Evolutionary conservation across 2,797 vertebrate genomes (phyloP).

Genomic region (Periparus ater): DNA sequence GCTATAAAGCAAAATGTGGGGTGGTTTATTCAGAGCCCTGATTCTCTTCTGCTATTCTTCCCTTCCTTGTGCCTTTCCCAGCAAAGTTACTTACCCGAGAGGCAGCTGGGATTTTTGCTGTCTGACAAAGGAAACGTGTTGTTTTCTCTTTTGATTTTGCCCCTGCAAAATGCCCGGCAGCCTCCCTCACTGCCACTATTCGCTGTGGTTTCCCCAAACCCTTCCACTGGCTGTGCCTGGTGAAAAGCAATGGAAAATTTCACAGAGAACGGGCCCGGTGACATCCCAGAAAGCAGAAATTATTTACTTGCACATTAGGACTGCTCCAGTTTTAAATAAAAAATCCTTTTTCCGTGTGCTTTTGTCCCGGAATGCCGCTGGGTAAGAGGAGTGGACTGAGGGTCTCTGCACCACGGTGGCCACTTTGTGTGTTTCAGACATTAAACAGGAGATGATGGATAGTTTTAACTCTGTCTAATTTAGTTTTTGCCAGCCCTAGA

Average conservation of each 20-base stretch:
- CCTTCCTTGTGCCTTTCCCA: neutral
- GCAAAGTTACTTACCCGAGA: neutral
- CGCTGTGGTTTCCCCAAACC: neutral
- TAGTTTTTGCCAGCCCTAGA: slow-evolving; percentile 39
- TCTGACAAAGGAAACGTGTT: neutral
- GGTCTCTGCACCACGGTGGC: neutral
- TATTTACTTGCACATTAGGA: slow-evolving; percentile 2
- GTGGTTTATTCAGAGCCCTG: neutral
- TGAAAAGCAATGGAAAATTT: slow-evolving; percentile 27
- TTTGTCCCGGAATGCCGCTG: slow-evolving; percentile 12
- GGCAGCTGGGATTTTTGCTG: neutral
- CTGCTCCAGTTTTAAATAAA: neutral
- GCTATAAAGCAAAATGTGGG: neutral
- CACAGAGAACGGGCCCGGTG: neutral
- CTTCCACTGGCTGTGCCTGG: neutral
- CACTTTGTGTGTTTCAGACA: slow-evolving; percentile 29
- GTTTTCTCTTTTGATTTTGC: neutral
- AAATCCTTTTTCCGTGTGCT: neutral
- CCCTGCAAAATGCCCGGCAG: neutral
- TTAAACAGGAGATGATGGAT: slow-evolving; percentile 13
- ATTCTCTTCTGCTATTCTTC: neutral
- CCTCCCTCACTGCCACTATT: neutral
- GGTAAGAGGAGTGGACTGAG: neutral
- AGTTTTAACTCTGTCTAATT: slow-evolving; percentile 31
- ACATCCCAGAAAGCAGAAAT: slow-evolving; percentile 6